These are phyloP conservation scores for Eptatretus atami DNA, from an alignment of 2,797 vertebrate species.

Conservation along the genomic window DNA sequence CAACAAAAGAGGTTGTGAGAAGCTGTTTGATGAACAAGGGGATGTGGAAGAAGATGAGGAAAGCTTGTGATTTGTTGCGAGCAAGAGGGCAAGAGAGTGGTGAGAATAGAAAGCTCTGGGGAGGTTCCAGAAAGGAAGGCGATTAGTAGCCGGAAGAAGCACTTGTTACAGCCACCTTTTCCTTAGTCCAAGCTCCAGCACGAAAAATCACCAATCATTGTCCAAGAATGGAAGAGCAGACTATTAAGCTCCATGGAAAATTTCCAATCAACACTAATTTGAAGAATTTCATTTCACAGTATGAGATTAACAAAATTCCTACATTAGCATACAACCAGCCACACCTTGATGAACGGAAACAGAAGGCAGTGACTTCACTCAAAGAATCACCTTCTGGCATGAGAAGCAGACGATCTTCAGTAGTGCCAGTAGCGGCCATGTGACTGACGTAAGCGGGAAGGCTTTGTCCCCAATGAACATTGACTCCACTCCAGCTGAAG, in stretches of 20 bases:
- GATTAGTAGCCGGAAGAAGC: not conserved
- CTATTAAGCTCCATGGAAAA: not conserved
- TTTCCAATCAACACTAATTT: not conserved
- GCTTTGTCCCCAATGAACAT: constrained; percentile 68
- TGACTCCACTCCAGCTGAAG: constrained; percentile 68
- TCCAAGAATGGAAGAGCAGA: not conserved
- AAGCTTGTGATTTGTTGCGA: not conserved
- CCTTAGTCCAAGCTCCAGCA: not conserved
- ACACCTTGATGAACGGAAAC: constrained; percentile 75
- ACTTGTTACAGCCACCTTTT: not conserved
- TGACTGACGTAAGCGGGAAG: constrained; percentile 68
- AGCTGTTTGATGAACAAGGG: too few relatives aligned
- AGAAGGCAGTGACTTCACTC: constrained; percentile 78
- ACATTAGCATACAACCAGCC: constrained; percentile 5
- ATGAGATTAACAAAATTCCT: not conserved
- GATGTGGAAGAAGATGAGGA: not conserved
- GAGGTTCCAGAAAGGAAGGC: not conserved
- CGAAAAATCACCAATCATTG: too few relatives aligned
- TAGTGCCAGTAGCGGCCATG: constrained; percentile 65
- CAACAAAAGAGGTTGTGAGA: too few relatives aligned
- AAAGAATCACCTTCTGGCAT: constrained; percentile 54
- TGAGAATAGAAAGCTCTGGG: not conserved
- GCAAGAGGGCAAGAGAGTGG: not conserved
- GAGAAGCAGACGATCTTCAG: constrained; percentile 46
- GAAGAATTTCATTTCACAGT: not conserved